phyloP scores from a whole-genome alignment of 2,113 vertebrate species.

The Rattus norvegicus region GRCr8 NC_086024.1:132076501-132077000 shows the following conservation, averaged over 20 bases:
- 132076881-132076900: background rate
- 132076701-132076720: conserved; percentile 52
- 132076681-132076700: conserved; percentile 52
- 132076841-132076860: background rate
- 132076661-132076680: conserved; percentile 65
- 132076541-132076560: conserved; percentile 80
- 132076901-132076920: background rate
- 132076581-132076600: conserved; percentile 76
- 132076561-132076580: conserved; percentile 80
- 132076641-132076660: conserved; percentile 16
- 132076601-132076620: conserved; percentile 70
- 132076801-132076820: background rate
- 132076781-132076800: conserved; percentile 3
- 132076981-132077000: rapidly evolving
- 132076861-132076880: rapidly evolving
- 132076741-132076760: background rate
- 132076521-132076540: conserved; percentile 75
- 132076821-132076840: background rate
- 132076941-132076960: background rate
- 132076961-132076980: too few relatives aligned
- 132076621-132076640: conserved; percentile 66
- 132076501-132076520: conserved; percentile 75
- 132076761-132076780: conserved; percentile 56
- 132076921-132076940: too few relatives aligned
- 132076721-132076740: conserved; percentile 65